Evolutionary conservation across 2,113 vertebrate species (phyloP).

Genomic region (Neofelis nebulosa): DNA sequence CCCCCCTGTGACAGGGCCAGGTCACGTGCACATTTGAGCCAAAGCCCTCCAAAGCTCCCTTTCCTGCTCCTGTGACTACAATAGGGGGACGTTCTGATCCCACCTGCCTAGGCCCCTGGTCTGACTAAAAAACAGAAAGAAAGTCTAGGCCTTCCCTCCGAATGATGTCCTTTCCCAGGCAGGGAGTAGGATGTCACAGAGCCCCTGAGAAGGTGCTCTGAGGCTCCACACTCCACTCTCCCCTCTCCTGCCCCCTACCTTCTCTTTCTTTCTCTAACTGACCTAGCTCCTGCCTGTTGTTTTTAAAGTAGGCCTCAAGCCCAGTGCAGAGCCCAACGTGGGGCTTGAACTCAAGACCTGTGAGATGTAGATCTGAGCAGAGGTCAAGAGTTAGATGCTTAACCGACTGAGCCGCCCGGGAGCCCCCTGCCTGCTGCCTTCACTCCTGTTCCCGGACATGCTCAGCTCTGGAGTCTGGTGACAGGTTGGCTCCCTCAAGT

Average conservation of each 20-base stretch:
- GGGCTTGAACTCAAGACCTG: too few relatives aligned
- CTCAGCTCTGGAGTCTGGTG: not conserved
- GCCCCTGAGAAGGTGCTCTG: not conserved
- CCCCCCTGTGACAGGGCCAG: fast-evolving
- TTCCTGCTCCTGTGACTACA: too few relatives aligned
- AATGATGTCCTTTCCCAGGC: not conserved
- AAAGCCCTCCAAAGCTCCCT: not conserved
- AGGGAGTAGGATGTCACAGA: not conserved
- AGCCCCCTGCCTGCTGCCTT: not conserved
- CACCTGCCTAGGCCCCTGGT: not conserved
- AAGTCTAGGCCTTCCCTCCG: not conserved
- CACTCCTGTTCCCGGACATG: fast-evolving
- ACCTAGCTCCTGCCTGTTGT: not conserved
- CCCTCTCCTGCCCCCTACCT: not conserved
- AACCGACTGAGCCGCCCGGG: too few relatives aligned
- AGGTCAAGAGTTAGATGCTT: too few relatives aligned
- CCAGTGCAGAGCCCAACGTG: too few relatives aligned
- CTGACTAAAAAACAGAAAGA: not conserved
- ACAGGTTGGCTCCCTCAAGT: not conserved
- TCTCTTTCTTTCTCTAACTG: not conserved
- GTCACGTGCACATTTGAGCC: too few relatives aligned
- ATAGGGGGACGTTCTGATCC: not conserved
- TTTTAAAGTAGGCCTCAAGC: too few relatives aligned
- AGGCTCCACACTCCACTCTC: not conserved
- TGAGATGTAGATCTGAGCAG: too few relatives aligned